phyloP scores from a whole-genome alignment of 2,797 vertebrate species.

The Microctenopoma steveboyesi region DNA sequence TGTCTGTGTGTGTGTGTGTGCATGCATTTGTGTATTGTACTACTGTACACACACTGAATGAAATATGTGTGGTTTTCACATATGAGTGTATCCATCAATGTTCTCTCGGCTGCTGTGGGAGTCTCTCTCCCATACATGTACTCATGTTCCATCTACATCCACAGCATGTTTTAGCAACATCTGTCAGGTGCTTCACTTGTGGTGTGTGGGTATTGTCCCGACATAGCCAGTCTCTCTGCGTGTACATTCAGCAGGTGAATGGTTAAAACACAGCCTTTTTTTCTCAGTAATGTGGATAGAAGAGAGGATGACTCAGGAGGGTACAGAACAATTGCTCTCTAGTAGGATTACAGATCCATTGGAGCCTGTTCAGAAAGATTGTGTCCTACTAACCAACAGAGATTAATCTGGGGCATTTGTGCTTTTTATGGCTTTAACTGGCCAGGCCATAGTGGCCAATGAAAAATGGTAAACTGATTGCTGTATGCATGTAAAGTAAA shows the following conservation, averaged over 20 bases:
- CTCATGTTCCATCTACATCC: conserved; percentile 33
- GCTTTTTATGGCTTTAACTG: conserved; percentile 47
- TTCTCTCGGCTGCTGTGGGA: conserved; percentile 47
- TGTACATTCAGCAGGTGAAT: conserved; percentile 65
- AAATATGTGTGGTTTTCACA: conserved; percentile 52
- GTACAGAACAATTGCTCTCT: conserved; percentile 69
- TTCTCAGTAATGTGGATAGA: conserved; percentile 72
- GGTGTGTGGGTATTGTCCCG: conserved; percentile 56
- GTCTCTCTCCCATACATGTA: conserved; percentile 45
- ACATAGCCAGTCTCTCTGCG: conserved; percentile 37
- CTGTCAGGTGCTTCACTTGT: conserved; percentile 57
- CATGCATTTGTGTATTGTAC: conserved; percentile 41
- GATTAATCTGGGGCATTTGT: conserved; percentile 43
- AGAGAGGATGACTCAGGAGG: conserved; percentile 79
- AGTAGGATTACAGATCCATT: conserved; percentile 60
- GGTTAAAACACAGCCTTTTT: conserved; percentile 69
- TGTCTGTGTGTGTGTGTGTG: conserved; percentile 37
- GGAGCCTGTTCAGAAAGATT: conserved; percentile 59
- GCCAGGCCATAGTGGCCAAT: conserved; percentile 13
- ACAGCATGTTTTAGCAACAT: conserved; percentile 53
- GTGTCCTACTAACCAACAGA: conserved; percentile 40
- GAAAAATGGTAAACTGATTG: conserved; percentile 8
- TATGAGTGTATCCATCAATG: conserved; percentile 53
- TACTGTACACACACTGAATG: conserved; percentile 39
- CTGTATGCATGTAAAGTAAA: conserved; percentile 22